A percentile compares a stretch with the other conserved stretches of the same genome.
These are phyloP conservation scores for Etheostoma spectabile DNA, from an alignment of 2,113 vertebrate genomes.

Conservation along the genomic window DNA sequence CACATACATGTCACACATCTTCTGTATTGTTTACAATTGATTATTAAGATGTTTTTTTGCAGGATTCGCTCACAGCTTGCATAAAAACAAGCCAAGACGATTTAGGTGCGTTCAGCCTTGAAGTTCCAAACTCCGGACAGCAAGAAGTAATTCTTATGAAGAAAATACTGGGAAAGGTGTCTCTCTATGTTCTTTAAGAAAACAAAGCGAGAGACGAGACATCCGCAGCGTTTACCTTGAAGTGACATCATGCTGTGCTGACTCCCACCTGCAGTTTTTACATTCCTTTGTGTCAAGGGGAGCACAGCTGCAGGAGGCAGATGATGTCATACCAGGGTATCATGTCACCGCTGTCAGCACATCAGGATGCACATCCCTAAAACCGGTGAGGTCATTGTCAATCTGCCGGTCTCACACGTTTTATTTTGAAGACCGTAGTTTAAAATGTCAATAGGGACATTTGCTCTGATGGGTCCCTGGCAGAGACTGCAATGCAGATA, in stretches of 20 bases:
- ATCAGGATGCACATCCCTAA: not conserved
- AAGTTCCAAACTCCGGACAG: no score
- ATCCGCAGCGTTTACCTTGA: not conserved
- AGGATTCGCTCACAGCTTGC: no score
- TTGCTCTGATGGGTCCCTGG: not conserved
- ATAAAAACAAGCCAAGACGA: no score
- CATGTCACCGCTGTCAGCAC: constrained; percentile 51
- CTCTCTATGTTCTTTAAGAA: not conserved
- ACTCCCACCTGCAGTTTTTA: constrained; percentile 28
- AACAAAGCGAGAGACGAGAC: not conserved
- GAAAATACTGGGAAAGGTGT: not conserved
- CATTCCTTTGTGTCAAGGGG: constrained; percentile 49
- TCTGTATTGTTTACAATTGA: no score
- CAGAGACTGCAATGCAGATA: not conserved
- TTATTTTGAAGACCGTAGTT: not conserved
- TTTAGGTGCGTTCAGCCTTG: no score
- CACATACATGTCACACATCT: no score
- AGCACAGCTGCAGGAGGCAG: constrained; percentile 46
- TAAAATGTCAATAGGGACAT: no score
- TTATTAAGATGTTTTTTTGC: no score
- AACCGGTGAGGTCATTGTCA: constrained; percentile 50
- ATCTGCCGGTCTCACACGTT: constrained; percentile 12
- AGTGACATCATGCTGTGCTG: constrained; percentile 43
- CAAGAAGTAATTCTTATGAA: no score
- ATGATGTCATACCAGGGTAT: constrained; percentile 39